Conservation (phyloP, 2,113 vertebrate genomes). For the Heterochromis multidens region DNA sequence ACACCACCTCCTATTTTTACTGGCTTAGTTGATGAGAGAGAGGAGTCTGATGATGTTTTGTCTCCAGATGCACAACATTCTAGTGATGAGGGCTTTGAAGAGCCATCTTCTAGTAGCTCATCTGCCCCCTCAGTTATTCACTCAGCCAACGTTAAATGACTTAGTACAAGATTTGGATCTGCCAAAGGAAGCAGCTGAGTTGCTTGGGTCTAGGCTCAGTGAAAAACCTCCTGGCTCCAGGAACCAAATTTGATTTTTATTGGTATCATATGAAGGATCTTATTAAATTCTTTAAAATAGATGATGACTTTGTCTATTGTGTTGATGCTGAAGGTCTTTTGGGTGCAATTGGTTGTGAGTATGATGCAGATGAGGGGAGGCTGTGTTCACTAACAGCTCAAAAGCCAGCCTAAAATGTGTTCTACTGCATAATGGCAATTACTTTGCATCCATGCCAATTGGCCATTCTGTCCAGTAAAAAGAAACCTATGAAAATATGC, state of each 20-base stretch:
- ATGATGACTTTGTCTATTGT: neutral
- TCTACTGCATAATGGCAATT: neutral
- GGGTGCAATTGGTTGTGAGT: neutral
- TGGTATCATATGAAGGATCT: neutral
- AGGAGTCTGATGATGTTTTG: neutral
- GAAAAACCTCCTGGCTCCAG: too few relatives aligned
- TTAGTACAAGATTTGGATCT: too few relatives aligned
- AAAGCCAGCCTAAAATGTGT: neutral
- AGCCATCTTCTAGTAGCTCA: too few relatives aligned
- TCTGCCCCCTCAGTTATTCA: too few relatives aligned
- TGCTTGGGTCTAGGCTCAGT: too few relatives aligned
- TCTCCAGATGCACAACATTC: neutral
- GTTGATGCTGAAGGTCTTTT: neutral
- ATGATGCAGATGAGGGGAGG: neutral
- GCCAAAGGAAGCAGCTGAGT: too few relatives aligned
- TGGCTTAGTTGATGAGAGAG: too few relatives aligned
- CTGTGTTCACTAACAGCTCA: neutral
- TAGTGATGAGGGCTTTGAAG: neutral
- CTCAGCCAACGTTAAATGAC: too few relatives aligned
- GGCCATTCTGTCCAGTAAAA: neutral
- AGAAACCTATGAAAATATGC: neutral
- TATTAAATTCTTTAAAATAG: neutral
- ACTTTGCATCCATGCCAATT: neutral
- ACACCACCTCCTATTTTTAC: too few relatives aligned
- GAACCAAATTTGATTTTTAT: too few relatives aligned